Evolutionary conservation across 2,888 invertebrate species (phyloP).

Genomic region (Xanthorhoe spadicearia): DNA sequence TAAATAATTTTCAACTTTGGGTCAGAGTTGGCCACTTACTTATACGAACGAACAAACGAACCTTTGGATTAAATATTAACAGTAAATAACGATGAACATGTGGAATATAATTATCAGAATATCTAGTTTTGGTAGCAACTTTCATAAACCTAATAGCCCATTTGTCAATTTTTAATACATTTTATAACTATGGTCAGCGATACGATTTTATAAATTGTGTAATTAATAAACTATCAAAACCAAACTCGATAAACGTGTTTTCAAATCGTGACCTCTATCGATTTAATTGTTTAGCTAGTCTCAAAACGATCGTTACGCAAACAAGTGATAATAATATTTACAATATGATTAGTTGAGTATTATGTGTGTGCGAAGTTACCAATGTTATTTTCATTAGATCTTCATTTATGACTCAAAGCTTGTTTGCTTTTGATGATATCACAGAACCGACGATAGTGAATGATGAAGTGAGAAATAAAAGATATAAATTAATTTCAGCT

Average conservation of each 20-base stretch:
- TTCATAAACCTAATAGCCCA: too few species aligned
- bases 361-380: slow-evolving; percentile 40
- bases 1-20: too few species aligned
- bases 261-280: slow-evolving; percentile 39
- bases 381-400: slow-evolving; percentile 52
- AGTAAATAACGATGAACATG: too few species aligned
- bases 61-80: too few species aligned
- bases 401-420: slow-evolving; percentile 56
- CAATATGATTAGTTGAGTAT: slow-evolving; percentile 48
- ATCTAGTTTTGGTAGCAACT: too few species aligned
- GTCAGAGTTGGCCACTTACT: too few species aligned
- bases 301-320: slow-evolving; percentile 45
- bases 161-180: slow-evolving; percentile 1
- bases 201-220: slow-evolving; percentile 22
- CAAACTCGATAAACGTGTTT: slow-evolving; percentile 36
- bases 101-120: too few species aligned
- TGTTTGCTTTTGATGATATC: slow-evolving; percentile 51
- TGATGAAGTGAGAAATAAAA: slow-evolving; percentile 10
- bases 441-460: slow-evolving; percentile 26
- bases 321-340: slow-evolving; percentile 59
- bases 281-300: slow-evolving; percentile 41
- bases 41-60: too few species aligned
- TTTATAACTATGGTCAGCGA: slow-evolving; percentile 6
- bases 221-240: slow-evolving; percentile 27
- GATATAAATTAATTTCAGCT: background rate